Evolutionary conservation across 2,888 invertebrate genomes (phyloP).

Genomic region (Epinotia brunnichana): DNA sequence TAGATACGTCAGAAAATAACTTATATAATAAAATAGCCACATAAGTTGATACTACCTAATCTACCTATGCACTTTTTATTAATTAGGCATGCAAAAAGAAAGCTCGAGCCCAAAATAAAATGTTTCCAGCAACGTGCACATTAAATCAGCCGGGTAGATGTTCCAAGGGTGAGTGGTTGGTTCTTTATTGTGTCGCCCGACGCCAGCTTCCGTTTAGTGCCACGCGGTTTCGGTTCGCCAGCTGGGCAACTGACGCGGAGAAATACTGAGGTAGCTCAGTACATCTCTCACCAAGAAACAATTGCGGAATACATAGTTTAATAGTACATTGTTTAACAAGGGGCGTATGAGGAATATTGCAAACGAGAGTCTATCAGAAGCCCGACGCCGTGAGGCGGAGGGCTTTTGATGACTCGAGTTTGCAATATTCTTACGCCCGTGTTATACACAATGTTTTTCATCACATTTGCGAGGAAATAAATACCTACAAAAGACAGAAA

Average conservation of each 20-base stretch:
- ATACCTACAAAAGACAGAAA: no score
- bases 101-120: constrained; percentile 4
- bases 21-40: no score
- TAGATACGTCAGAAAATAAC: no score
- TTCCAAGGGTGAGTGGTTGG: constrained; percentile 13
- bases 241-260: constrained; percentile 45
- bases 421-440: no score
- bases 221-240: constrained; percentile 47
- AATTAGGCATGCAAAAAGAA: background rate
- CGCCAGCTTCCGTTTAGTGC: constrained; percentile 22
- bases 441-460: no score
- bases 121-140: constrained; percentile 5
- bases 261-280: background rate
- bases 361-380: no score
- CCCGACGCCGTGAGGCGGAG: no score
- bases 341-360: no score
- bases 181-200: constrained; percentile 25
- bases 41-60: no score
- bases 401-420: no score
- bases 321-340: no score
- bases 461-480: no score
- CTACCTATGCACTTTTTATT: background rate
- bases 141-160: constrained; percentile 12
- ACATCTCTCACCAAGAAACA: background rate
- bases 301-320: background rate